Conservation (phyloP, 2,797 vertebrate species). For the Notamacropus eugenii region DNA sequence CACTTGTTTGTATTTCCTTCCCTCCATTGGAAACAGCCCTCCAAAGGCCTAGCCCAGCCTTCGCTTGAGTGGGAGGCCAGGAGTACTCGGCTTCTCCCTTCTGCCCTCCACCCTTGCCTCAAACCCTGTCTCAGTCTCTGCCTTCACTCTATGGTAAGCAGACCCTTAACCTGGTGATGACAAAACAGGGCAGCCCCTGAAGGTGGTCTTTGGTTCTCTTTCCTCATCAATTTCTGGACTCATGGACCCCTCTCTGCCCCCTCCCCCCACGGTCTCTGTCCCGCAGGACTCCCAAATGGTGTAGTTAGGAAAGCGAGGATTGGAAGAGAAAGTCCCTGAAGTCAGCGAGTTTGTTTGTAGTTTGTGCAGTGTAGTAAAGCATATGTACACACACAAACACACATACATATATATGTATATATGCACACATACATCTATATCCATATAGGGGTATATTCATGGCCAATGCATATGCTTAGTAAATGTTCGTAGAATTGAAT, state of each 20-base stretch:
- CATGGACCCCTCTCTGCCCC: neutral
- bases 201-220: neutral
- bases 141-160: no score
- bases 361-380: neutral
- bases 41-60: accelerated
- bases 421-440: neutral
- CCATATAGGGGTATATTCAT: neutral
- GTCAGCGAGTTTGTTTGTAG: neutral
- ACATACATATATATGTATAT: neutral
- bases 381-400: neutral
- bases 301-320: neutral
- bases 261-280: neutral
- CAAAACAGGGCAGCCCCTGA: neutral
- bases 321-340: neutral
- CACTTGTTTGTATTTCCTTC: slow-evolving; percentile 47
- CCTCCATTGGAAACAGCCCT: neutral
- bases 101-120: neutral
- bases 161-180: neutral
- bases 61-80: neutral
- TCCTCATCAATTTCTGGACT: neutral
- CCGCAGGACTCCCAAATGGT: neutral
- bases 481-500: neutral
- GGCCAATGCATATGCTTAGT: neutral
- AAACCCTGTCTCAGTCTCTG: neutral
- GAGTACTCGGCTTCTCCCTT: neutral